These are phyloP conservation scores for Garra rufa DNA, from an alignment of 2,113 vertebrate genomes.

Conservation along the genomic window DNA sequence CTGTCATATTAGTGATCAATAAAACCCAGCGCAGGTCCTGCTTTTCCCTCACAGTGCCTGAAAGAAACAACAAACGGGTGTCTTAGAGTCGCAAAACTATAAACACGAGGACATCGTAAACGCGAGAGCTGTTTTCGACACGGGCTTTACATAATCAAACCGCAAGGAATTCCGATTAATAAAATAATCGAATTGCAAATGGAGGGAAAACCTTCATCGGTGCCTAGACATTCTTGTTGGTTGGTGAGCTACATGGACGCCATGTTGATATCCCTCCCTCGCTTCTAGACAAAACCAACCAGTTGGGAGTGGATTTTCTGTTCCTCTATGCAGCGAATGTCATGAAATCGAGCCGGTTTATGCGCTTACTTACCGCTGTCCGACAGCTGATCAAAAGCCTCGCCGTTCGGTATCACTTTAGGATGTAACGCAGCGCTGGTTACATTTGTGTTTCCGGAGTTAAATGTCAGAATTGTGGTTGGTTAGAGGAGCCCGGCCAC, in stretches of 20 bases:
- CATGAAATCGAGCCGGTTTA: neutral
- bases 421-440: constrained; percentile 58
- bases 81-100: constrained; percentile 17
- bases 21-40: neutral
- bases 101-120: neutral
- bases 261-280: constrained; percentile 60
- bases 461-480: constrained; percentile 79
- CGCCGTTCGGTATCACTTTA: constrained; percentile 60
- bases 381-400: constrained; percentile 62
- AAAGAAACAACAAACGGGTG: constrained; percentile 39
- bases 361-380: constrained; percentile 70
- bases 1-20: neutral
- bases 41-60: neutral
- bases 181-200: neutral
- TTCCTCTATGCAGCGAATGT: constrained; percentile 29
- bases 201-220: constrained; percentile 24
- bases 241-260: constrained; percentile 56
- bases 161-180: neutral
- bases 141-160: neutral
- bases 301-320: constrained; percentile 48
- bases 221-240: constrained; percentile 43
- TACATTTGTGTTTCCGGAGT: constrained; percentile 72
- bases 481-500: constrained; percentile 75
- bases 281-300: constrained; percentile 59
- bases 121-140: neutral